These are phyloP conservation scores for Homarus gammarus DNA, from an alignment of 2,888 invertebrate species.

Conservation along the genomic window DNA sequence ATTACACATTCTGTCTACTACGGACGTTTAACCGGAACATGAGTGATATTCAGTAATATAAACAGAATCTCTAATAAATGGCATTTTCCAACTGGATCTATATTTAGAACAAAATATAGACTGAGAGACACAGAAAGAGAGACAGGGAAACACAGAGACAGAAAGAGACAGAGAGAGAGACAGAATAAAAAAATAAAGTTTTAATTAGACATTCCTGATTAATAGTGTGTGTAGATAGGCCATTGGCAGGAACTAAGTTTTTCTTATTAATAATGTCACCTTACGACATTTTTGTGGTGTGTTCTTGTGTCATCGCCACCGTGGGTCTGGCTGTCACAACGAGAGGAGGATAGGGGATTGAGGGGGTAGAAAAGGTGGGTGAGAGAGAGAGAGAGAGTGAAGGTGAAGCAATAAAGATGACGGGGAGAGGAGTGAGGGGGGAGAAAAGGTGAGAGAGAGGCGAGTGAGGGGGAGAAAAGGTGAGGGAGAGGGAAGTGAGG, in stretches of 20 bases:
- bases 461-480: background rate
- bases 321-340: slow-evolving; percentile 15
- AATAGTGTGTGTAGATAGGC: slow-evolving; percentile 11
- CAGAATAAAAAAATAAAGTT: background rate
- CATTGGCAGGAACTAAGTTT: slow-evolving; percentile 41
- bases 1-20: too few species aligned
- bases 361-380: background rate
- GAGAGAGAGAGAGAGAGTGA: slow-evolving; percentile 77
- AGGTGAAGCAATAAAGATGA: background rate
- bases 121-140: too few species aligned
- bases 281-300: slow-evolving; percentile 21
- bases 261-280: slow-evolving; percentile 42
- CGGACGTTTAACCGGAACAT: too few species aligned
- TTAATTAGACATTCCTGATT: slow-evolving; percentile 52
- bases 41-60: too few species aligned
- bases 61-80: too few species aligned
- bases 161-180: too few species aligned
- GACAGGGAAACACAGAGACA: too few species aligned
- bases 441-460: slow-evolving; percentile 18
- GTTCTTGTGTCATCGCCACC: background rate
- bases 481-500: background rate
- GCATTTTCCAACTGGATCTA: too few species aligned
- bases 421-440: background rate
- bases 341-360: background rate
- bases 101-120: too few species aligned